These are phyloP conservation scores for Poecilia latipinna DNA, from an alignment of 2,113 vertebrate genomes.

Conservation along the genomic window DNA sequence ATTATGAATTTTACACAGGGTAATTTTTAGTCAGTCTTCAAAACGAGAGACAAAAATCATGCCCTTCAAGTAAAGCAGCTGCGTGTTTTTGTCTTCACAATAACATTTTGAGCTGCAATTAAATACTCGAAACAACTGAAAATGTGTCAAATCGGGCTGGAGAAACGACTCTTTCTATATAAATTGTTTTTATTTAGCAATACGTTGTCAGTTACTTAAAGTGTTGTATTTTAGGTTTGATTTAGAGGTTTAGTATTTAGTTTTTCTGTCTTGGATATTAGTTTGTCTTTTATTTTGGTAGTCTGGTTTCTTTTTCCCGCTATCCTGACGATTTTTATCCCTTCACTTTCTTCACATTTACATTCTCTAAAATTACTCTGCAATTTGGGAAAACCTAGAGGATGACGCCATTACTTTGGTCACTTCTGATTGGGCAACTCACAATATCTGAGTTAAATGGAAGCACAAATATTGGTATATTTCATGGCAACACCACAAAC, in stretches of 20 bases:
- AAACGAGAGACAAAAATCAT: no score
- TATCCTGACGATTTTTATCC: no score
- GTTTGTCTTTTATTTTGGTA: neutral
- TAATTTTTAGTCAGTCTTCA: no score
- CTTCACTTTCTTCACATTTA: no score
- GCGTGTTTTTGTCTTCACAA: no score
- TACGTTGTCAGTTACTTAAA: neutral
- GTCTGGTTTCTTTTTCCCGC: neutral
- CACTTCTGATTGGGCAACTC: neutral
- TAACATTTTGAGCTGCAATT: no score
- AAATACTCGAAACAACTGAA: no score
- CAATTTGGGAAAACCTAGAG: neutral
- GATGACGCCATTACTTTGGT: neutral
- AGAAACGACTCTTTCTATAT: neutral
- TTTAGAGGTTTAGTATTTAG: no score
- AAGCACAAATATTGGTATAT: neutral
- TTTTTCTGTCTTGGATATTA: neutral
- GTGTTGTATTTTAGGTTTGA: neutral
- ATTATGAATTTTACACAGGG: no score
- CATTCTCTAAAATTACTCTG: neutral
- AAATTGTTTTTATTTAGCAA: neutral
- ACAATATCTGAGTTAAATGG: neutral
- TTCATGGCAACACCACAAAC: neutral
- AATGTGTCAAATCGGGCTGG: neutral
- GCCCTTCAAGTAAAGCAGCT: no score